Conservation (phyloP, 2,888 invertebrate genomes). For the Phania funesta region DNA sequence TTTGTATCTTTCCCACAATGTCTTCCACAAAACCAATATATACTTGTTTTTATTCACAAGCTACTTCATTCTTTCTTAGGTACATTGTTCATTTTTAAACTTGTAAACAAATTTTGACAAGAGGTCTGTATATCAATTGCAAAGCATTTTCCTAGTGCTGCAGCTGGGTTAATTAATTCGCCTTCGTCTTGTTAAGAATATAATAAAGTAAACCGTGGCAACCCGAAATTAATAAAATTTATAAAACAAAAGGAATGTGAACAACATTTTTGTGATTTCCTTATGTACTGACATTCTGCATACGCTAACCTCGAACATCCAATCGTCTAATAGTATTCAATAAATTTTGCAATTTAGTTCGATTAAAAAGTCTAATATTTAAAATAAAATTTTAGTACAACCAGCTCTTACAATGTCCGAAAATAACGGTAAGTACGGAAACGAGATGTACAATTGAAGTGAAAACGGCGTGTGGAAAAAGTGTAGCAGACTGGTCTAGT, state of each 20-base stretch:
- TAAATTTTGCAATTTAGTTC: constrained; percentile 52
- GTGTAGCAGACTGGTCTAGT: constrained; percentile 48
- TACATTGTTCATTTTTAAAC: too few species aligned
- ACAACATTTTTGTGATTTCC: constrained; percentile 40
- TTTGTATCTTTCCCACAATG: too few species aligned
- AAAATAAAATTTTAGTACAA: constrained; percentile 43
- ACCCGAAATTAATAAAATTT: background rate
- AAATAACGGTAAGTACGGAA: constrained; percentile 77
- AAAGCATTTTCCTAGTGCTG: too few species aligned
- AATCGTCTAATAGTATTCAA: constrained; percentile 67
- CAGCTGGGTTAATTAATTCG: too few species aligned
- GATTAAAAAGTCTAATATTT: constrained; percentile 16
- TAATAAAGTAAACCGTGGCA: constrained; percentile 3
- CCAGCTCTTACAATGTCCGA: constrained; percentile 75
- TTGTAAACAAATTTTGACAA: too few species aligned
- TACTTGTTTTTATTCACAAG: too few species aligned
- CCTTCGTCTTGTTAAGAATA: too few species aligned
- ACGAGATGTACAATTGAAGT: background rate
- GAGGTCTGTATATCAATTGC: too few species aligned
- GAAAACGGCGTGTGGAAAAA: constrained; percentile 14
- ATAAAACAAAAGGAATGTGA: constrained; percentile 17
- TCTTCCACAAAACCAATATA: too few species aligned
- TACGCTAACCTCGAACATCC: constrained; percentile 72
- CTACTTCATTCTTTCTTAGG: too few species aligned
- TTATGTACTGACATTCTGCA: constrained; percentile 70